Evolutionary conservation across 1,140 invertebrate genomes (phyloP).

Genomic region (Solenopsis invicta): DNA sequence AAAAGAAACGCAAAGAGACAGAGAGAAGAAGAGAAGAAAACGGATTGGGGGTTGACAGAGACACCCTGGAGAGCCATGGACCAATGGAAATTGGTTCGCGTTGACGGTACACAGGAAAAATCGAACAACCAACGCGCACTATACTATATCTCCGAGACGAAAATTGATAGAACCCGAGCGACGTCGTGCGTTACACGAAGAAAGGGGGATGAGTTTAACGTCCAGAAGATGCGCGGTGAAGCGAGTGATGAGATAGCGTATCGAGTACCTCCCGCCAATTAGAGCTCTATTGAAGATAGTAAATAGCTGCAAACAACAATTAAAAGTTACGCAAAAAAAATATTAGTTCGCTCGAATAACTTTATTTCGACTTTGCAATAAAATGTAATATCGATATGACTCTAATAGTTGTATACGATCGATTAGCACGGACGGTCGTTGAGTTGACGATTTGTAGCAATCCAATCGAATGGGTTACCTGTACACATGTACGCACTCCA

Average conservation of each 20-base stretch:
- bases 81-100: slow-evolving; percentile 70
- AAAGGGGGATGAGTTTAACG: not conserved
- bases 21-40: not conserved
- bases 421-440: not conserved
- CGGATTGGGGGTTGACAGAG: slow-evolving; percentile 9
- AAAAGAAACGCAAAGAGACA: not conserved
- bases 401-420: not conserved
- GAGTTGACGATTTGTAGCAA: slow-evolving; percentile 1
- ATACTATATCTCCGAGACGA: slow-evolving; percentile 48
- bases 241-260: not conserved
- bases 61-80: slow-evolving; percentile 3
- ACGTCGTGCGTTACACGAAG: not conserved
- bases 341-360: not conserved
- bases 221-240: not conserved
- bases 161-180: slow-evolving; percentile 49
- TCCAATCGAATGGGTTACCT: slow-evolving; percentile 4
- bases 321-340: no score
- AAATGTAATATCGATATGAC: not conserved
- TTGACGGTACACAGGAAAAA: slow-evolving; percentile 46
- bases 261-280: not conserved
- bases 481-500: not conserved
- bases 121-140: slow-evolving; percentile 48
- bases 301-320: no score
- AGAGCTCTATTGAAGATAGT: not conserved
- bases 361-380: slow-evolving; percentile 13